Evolutionary conservation across 2,888 invertebrate genomes (phyloP), one percentile per base, ranked within the genome.

Genomic region (Ectemnius lituratus): DNA sequence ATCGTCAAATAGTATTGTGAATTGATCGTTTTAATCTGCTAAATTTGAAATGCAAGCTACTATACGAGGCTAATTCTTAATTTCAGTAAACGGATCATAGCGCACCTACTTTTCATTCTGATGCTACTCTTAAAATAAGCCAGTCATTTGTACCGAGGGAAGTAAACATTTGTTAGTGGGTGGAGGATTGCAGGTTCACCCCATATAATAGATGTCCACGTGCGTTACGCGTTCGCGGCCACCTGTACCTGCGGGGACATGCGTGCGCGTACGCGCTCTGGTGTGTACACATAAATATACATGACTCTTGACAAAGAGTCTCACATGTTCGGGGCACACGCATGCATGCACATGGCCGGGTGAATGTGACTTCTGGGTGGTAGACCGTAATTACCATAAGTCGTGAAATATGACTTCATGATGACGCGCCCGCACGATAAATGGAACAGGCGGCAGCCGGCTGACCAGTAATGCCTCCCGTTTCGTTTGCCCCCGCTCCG

Each of bases 381-480:
- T 86, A 86, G 82, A 78, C 83, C 86, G 88, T 87, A 89, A 89
- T 89, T 89, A 89, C 87, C 89, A 88, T 88, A 89, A 89, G 87
- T 88, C 87, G 86, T 89, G 88, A 89, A 89, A 89, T 89, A 89
- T 88, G 88, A 88, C 87, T 88, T 86, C 84, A 86, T 88, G 88
- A 88, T 88, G 89, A 89, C 87, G 86, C 84, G 82, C 75, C 75
- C 70, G 72, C 81, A 84, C 84, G 86, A 87, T 87, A 86, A 89
- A 89, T 88, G 86, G 85, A 87, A 86, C 87, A 78, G 79, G 65
- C 84, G 80, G 80, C 68, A 46, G 47, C 70, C 47, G 77, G 71
- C 66, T 73, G 73, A 64, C 78, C 78, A 45, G 74, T 82, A 84
- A 84, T 84, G 80, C 77, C 78, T 69, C 52, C 78, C 74, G 66